A percentile compares a stretch with the other conserved stretches of the same genome.
Evolutionary conservation across 2,113 vertebrate species (phyloP).

Genomic region (Pelusios castaneus): DNA sequence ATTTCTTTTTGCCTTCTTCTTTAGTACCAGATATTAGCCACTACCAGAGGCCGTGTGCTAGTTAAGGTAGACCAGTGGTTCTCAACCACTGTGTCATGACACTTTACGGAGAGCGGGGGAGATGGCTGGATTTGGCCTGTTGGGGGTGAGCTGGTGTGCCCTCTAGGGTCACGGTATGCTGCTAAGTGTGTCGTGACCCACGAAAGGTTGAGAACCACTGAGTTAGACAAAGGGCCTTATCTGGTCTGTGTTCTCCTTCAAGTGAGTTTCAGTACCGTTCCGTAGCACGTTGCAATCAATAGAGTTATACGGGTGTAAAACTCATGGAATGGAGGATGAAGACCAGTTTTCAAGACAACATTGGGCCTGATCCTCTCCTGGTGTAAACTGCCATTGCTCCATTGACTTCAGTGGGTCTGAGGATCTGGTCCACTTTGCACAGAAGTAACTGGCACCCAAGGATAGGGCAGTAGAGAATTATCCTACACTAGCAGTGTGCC

Average conservation of each 20-base stretch:
- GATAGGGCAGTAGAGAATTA: rapidly evolving
- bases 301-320: background rate
- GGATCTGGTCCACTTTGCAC: rapidly evolving
- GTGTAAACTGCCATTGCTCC: rapidly evolving
- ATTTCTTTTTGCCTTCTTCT: rapidly evolving
- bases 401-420: background rate
- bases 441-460: background rate
- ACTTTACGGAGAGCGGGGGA: too few species aligned
- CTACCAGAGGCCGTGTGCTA: background rate
- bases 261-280: background rate
- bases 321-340: background rate
- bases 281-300: background rate
- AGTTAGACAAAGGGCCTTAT: background rate
- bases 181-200: too few species aligned
- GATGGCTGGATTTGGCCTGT: too few species aligned
- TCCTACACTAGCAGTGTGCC: background rate
- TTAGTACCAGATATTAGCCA: rapidly evolving
- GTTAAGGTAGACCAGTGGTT: too few species aligned
- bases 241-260: background rate
- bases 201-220: too few species aligned
- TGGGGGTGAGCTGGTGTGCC: too few species aligned
- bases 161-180: too few species aligned
- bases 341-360: rapidly evolving
- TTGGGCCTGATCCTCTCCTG: rapidly evolving
- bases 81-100: too few species aligned